phyloP scores from a whole-genome alignment of 2,113 vertebrate genomes.

The Pseudolaguvia tuberculata region DNA sequence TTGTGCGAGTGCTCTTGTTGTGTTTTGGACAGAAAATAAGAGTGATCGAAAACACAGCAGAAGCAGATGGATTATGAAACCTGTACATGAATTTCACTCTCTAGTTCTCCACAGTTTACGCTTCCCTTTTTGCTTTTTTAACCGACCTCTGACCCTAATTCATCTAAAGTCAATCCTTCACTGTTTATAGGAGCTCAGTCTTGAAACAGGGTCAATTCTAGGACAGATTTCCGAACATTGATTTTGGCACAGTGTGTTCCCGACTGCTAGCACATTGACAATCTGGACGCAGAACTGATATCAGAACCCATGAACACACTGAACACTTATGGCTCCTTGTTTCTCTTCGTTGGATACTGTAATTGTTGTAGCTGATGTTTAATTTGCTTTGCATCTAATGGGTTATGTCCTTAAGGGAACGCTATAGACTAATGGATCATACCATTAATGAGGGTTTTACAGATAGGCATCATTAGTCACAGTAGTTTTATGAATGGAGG shows the following conservation, averaged over 20 bases:
- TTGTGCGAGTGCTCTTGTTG: conserved; percentile 11
- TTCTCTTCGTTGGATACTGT: conserved; percentile 32
- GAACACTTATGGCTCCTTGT: conserved; percentile 23
- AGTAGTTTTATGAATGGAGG: conserved; percentile 10
- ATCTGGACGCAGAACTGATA: background rate
- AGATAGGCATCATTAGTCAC: conserved; percentile 31
- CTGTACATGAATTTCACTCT: background rate
- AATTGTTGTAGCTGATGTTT: conserved; percentile 42
- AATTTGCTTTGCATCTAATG: conserved; percentile 39
- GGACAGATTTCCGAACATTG: background rate
- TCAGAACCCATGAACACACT: conserved; percentile 12
- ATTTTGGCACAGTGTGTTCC: background rate
- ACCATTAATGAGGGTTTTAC: conserved; percentile 36
- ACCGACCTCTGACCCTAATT: background rate
- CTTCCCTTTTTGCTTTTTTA: background rate
- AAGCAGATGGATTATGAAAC: conserved; percentile 11
- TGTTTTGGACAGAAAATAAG: conserved; percentile 27
- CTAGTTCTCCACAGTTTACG: background rate
- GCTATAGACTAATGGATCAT: conserved; percentile 35
- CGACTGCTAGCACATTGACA: background rate
- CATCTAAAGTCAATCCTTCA: conserved; percentile 1
- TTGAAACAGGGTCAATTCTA: background rate
- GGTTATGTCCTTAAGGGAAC: conserved; percentile 40
- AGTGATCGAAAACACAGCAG: background rate
- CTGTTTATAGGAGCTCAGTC: background rate